Evolutionary conservation across 1,140 invertebrate species (phyloP).

Genomic region (Saccostrea echinata): DNA sequence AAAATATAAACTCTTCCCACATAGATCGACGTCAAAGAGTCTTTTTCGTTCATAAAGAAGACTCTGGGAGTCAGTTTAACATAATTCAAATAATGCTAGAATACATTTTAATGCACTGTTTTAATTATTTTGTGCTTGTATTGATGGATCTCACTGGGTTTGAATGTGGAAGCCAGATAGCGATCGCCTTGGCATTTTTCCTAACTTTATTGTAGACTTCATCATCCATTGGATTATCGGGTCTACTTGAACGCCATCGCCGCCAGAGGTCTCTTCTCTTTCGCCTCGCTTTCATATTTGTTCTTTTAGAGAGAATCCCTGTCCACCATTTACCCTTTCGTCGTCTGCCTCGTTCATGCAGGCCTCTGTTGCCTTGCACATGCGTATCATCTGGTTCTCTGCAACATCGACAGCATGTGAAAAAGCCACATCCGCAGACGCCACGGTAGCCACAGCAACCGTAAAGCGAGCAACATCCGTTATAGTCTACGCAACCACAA

Average conservation of each 20-base stretch:
- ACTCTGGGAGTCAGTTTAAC: too few species aligned
- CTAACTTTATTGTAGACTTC: conserved; percentile 41
- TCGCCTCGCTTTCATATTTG: conserved; percentile 34
- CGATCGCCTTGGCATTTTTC: conserved; percentile 51
- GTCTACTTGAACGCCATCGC: neutral
- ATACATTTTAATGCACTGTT: neutral
- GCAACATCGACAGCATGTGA: conserved; percentile 51
- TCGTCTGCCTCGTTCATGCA: neutral
- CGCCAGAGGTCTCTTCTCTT: conserved; percentile 23
- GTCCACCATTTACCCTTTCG: neutral
- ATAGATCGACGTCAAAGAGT: too few species aligned
- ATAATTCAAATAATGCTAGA: too few species aligned
- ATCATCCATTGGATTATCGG: conserved; percentile 41
- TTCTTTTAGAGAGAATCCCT: neutral
- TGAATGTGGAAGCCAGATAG: conserved; percentile 58
- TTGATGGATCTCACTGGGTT: conserved; percentile 57
- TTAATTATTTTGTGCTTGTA: conserved; percentile 60
- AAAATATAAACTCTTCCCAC: too few species aligned
- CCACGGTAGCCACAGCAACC: conserved; percentile 49
- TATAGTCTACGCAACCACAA: conserved; percentile 51
- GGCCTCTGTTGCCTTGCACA: neutral
- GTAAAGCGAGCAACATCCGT: conserved; percentile 49
- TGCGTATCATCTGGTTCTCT: conserved; percentile 47
- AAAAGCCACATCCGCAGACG: conserved; percentile 23
- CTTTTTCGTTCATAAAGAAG: too few species aligned